These are phyloP conservation scores for Dolichomitus sp. DNA, from an alignment of 2,888 invertebrate species.

Conservation along the genomic window DNA sequence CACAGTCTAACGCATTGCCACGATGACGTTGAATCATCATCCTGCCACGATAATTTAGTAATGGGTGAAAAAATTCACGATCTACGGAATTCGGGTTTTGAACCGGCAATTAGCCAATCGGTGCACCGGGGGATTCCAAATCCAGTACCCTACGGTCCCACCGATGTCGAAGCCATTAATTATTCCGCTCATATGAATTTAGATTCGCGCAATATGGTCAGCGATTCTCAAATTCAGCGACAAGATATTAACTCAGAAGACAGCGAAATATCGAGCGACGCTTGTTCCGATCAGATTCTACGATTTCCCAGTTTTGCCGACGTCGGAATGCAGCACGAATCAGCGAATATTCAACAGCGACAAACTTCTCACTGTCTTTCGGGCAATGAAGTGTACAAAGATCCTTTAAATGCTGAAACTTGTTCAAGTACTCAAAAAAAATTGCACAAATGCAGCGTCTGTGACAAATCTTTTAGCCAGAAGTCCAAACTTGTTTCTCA, in stretches of 20 bases:
- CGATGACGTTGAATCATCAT: slow-evolving; percentile 77
- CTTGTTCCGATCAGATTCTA: slow-evolving; percentile 61
- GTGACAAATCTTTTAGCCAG: slow-evolving; percentile 78
- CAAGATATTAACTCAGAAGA: slow-evolving; percentile 61
- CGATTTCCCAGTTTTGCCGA: slow-evolving; percentile 65
- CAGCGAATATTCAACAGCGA: slow-evolving; percentile 54
- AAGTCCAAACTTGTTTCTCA: slow-evolving; percentile 81
- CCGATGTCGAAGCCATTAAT: slow-evolving; percentile 54
- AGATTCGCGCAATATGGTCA: slow-evolving; percentile 50
- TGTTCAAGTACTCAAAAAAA: slow-evolving; percentile 50
- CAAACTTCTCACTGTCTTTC: slow-evolving; percentile 36
- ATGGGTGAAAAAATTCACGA: slow-evolving; percentile 67
- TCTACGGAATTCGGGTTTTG: slow-evolving; percentile 75
- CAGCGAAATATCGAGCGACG: slow-evolving; percentile 61
- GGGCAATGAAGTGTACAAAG: slow-evolving; percentile 60
- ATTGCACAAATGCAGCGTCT: slow-evolving; percentile 78
- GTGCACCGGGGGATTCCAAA: slow-evolving; percentile 75
- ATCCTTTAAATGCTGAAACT: slow-evolving; percentile 45
- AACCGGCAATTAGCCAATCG: slow-evolving; percentile 69
- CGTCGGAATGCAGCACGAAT: slow-evolving; percentile 54
- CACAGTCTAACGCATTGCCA: slow-evolving; percentile 77
- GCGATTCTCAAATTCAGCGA: slow-evolving; percentile 61
- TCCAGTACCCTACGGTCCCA: slow-evolving; percentile 71
- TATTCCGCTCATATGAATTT: slow-evolving; percentile 64
- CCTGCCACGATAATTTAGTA: slow-evolving; percentile 79